phyloP scores from a whole-genome alignment of 2,888 invertebrate species.

The Tenthredo mesomela region DNA sequence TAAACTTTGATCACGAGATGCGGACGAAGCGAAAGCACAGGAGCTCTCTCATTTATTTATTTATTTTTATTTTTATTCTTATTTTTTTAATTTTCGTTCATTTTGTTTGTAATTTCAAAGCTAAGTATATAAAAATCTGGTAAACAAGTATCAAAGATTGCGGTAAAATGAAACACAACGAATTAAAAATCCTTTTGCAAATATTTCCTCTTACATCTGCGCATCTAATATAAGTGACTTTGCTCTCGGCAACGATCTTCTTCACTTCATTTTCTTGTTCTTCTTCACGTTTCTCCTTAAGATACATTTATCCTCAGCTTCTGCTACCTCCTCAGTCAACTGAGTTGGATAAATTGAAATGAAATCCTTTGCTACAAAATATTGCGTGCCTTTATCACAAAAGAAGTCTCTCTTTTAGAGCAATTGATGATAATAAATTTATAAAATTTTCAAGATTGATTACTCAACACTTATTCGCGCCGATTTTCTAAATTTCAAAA shows the following conservation, averaged over 20 bases:
- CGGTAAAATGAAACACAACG: not conserved
- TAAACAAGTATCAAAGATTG: conserved; percentile 6
- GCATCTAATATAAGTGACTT: conserved; percentile 25
- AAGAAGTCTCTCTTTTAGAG: not conserved
- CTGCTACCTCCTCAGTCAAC: conserved; percentile 22
- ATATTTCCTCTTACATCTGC: conserved; percentile 2
- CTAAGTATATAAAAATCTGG: not conserved
- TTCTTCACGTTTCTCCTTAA: not conserved
- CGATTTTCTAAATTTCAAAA: not conserved
- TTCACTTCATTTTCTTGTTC: not conserved
- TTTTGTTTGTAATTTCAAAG: not conserved
- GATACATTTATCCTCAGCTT: not conserved
- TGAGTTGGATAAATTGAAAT: conserved; percentile 39
- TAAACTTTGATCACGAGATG: conserved; percentile 21
- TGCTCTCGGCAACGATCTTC: not conserved
- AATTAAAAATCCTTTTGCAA: not conserved
- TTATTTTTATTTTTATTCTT: not conserved
- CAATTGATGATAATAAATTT: not conserved
- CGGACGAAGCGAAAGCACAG: not conserved
- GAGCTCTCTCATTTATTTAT: not conserved
- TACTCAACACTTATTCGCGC: not conserved
- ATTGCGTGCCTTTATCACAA: not conserved
- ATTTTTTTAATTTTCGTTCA: not conserved
- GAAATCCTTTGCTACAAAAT: conserved; percentile 16
- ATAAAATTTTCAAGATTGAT: not conserved